A percentile compares a stretch with the other conserved stretches of the same genome.
Conservation (phyloP, 1,140 invertebrate species). For the Spodoptera litura region DNA sequence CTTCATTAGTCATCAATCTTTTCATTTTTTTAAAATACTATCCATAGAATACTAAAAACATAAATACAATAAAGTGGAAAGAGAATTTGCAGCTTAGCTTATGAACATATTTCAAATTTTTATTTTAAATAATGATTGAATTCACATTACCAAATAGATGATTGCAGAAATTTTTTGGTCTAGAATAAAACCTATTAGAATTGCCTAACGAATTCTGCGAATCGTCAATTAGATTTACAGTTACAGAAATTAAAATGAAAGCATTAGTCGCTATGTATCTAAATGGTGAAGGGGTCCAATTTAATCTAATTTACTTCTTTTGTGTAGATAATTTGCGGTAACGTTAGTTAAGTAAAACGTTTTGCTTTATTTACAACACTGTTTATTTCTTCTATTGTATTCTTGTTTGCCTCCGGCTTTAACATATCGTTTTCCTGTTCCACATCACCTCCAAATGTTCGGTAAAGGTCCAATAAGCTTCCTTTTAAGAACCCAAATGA, state of each 20-base stretch:
- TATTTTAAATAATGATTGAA: too few species aligned
- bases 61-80: too few species aligned
- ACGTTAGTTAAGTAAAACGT: background rate
- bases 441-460: background rate
- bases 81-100: too few species aligned
- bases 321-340: conserved; percentile 19
- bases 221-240: conserved; percentile 1
- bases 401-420: background rate
- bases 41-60: too few species aligned
- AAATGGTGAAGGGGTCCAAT: conserved; percentile 5
- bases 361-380: background rate
- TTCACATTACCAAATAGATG: too few species aligned
- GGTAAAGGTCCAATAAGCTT: background rate
- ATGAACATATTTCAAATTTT: too few species aligned
- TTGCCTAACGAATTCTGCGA: background rate
- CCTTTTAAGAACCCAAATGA: conserved; percentile 11
- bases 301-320: conserved; percentile 3
- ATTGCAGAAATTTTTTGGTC: background rate
- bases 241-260: background rate
- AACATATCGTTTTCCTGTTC: conserved; percentile 2
- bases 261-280: background rate
- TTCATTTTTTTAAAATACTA: too few species aligned
- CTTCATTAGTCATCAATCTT: too few species aligned
- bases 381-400: background rate
- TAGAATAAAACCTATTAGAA: background rate